Base-by-base conservation (phyloP, 2,113 vertebrate species). In the Sylvia atricapilla region DNA sequence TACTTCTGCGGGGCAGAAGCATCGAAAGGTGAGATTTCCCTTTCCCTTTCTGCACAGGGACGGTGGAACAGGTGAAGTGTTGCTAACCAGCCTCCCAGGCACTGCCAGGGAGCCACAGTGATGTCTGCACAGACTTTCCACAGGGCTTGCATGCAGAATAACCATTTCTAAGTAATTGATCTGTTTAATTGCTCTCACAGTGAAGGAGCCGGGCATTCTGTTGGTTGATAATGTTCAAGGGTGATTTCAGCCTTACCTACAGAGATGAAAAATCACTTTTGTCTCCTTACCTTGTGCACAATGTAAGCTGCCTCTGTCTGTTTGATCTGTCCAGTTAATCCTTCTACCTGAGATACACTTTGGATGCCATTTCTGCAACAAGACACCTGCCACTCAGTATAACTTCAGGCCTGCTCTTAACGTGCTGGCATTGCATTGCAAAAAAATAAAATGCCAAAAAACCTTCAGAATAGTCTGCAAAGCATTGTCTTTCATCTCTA, bases 1-100 rank as follows among this genome's bases (percentile, higher is more conserved):
- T 97, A 97, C 98, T 97, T 96, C 98, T 97, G 94, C 98, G 97
- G 96, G 97, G 97, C 97, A 96, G 98, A 97, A 97, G 95, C 97
- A 95, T 97, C 97, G 28, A 95, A 95, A 98, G 97, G 97, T 97
- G 97, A 97, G 97, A 37, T 37, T 81, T 86, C 88, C 94, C 95
- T 84, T 90, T 89, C 90, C 96, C 85, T 92, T 83, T 94, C 55
- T 23, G 63, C 92, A 15, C 76, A 55, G 92, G 78, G 77, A 27
- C 59, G 30, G 50, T 31, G 64, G 64, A 69, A 33, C 77, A 35
- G 85, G 39, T 44, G 64, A 53, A 13, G 43, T 67, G 88, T 56
- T 84, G 67, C 90, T 90, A 73, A 63, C 90, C 66, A 50, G 74
- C 33, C 72, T 83, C 79, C 30, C 0, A 9, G 56, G 43, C 60